Evolutionary conservation across 2,888 invertebrate species (phyloP), one percentile per base, ranked within the genome.

Genomic region (Agelastica alni): DNA sequence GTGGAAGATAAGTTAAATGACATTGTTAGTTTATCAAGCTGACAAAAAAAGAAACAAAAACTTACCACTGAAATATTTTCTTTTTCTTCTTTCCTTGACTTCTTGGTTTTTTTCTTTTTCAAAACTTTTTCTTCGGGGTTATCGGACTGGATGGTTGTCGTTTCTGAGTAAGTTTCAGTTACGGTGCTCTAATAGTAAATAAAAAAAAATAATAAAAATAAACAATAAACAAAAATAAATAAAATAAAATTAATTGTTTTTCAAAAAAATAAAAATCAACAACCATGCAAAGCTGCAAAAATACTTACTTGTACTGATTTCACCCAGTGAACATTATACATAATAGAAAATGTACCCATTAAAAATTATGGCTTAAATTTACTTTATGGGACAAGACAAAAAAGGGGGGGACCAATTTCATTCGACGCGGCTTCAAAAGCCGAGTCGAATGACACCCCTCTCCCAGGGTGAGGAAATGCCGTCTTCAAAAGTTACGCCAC

Each of bases 51-150:
- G 7, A 26, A 2, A 26, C 26, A 26, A 26, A 2, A 26, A 80
- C 83, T 84, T 76, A 85, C 85, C 78, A 86, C 84, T 60, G 85
- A 85, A 70, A 85, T 85, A 69, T 85, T 85, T 70, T 85, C 84
- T 74, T 84, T 85, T 67, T 85, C 84, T 60, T 83, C 83, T 69
- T 83, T 85, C 72, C 84, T 83, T 44, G 80, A 80, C 71, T 84
- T 85, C 77, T 84, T 85, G 51, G 81, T 79, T 71, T 84, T 84
- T 74, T 81, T 83, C 72, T 82, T 84, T 67, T 77, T 77, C 45
- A 76, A 54, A 10, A 66, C 66, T 54, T 70, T 75, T 41, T 72
- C 74, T 37, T 71, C 70, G 22, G 61, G 63, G 2, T 63, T 61
- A 44, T 64, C 65, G 3, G 68, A 61, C 53, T 73, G 70, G 52